phyloP scores from a whole-genome alignment of 2,113 vertebrate genomes.

The Corynorhinus townsendii region DNA sequence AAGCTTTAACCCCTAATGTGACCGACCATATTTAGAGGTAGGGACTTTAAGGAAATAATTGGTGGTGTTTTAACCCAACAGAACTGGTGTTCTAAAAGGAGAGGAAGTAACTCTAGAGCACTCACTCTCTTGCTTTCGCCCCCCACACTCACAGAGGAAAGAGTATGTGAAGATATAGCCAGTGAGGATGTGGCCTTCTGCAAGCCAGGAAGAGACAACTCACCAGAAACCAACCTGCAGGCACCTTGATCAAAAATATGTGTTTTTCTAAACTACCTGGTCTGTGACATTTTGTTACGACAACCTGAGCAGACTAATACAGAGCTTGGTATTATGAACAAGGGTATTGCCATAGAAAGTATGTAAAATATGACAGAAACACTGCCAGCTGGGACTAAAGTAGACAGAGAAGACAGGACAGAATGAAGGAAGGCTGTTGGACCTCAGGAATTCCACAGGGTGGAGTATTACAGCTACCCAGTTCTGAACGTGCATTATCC shows the following conservation, averaged over 20 bases:
- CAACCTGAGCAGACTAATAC: neutral
- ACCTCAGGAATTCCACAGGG: neutral
- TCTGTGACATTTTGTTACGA: neutral
- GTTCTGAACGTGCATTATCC: neutral
- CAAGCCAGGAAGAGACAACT: neutral
- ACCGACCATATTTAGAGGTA: neutral
- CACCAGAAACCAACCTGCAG: neutral
- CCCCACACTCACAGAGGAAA: neutral
- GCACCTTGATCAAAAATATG: neutral
- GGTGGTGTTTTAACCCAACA: neutral
- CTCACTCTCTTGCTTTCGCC: rapidly evolving
- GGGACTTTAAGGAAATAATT: neutral
- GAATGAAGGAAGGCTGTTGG: neutral
- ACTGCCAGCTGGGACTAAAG: neutral
- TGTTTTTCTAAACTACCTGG: neutral
- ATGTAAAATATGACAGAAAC: neutral
- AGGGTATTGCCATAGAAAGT: neutral
- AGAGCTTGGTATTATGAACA: neutral
- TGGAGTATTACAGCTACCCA: neutral
- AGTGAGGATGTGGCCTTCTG: neutral
- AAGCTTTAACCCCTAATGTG: neutral
- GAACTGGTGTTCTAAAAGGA: neutral
- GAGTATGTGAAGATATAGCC: neutral
- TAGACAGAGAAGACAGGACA: neutral
- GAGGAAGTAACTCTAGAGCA: neutral